Base-by-base conservation (phyloP, 2,113 vertebrate species). In the Piaya cayana region DNA sequence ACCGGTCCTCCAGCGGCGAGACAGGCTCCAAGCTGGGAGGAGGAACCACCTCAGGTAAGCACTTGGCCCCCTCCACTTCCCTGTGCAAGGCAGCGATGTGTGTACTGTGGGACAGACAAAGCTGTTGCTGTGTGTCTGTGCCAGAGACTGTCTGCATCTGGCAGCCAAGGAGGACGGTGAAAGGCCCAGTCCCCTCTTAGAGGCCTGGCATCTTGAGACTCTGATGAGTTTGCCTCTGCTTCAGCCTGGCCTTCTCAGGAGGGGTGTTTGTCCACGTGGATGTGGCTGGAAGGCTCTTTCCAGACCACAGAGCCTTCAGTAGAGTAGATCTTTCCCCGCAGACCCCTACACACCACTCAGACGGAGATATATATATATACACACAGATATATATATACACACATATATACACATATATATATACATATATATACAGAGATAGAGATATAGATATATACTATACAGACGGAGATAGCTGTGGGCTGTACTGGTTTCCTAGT, bases 1-100 rank as follows among this genome's bases (percentile, higher is more conserved):
- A 97, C 97, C 95, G 97, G 55, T 94, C 97, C 45, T 93, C 98
- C 63, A 96, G 97, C 5, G 97, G 96, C 3, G 95, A 94, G 63
- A 81, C 50, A 2, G 95, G 82, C n/a, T 58, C 95, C 95, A 98
- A 97, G 86, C 97, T 97, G 65, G 90, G 96, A 8, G 85, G 75
- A 94, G 96, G 91, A 93, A 83, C 97, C 29, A 17, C 95, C 91
- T 95, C 98, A 97, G 98, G 98, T 98, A 87, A 96, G 87, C 62
- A 70, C 15, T 49, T 19, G 15, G 19, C n/a, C 16, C 30, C 25
- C 11, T 69, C 65, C 27, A 1, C 50, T n/a, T 82, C 36, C 20
- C 3, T 7, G 14, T 1, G 0, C 0, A 1, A 25, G 39, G 17
- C 68, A 56, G 47, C 49, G 12, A 34, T 1, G 0, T 0, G 0